Evolutionary conservation across 2,113 vertebrate species (phyloP).

Genomic region (Ptychochromis oligacanthus): DNA sequence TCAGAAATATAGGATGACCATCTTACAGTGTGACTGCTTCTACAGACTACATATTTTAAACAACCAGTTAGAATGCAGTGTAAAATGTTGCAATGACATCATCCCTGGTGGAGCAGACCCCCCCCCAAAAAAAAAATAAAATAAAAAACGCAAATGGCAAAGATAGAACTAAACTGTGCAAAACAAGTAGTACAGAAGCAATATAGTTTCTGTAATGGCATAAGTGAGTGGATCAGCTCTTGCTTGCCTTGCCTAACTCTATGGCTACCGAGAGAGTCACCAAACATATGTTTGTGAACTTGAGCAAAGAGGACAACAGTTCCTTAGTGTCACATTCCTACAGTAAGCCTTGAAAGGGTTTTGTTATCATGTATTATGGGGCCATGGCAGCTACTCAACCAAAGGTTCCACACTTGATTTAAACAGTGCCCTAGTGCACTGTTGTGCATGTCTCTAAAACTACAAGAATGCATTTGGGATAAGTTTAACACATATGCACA

Average conservation of each 20-base stretch:
- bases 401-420: neutral
- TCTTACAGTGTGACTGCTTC: too few relatives aligned
- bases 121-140: too few relatives aligned
- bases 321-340: too few relatives aligned
- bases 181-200: neutral
- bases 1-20: too few relatives aligned
- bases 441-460: neutral
- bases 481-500: neutral
- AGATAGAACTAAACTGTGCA: too few relatives aligned
- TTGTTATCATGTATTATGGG: too few relatives aligned
- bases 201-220: neutral
- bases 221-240: neutral
- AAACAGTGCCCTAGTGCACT: neutral
- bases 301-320: too few relatives aligned
- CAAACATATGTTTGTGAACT: too few relatives aligned
- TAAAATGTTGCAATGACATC: neutral
- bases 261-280: too few relatives aligned
- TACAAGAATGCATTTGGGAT: neutral
- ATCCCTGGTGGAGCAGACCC: too few relatives aligned
- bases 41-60: neutral
- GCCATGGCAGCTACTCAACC: neutral
- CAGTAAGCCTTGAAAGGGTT: neutral
- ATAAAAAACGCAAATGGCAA: too few relatives aligned
- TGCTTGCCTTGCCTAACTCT: neutral
- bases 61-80: neutral